Percentiles rank a stretch among this genome's conserved stretches.
Evolutionary conservation across 2,797 vertebrate genomes (phyloP).

Genomic region (Onychomys leucogaster): DNA sequence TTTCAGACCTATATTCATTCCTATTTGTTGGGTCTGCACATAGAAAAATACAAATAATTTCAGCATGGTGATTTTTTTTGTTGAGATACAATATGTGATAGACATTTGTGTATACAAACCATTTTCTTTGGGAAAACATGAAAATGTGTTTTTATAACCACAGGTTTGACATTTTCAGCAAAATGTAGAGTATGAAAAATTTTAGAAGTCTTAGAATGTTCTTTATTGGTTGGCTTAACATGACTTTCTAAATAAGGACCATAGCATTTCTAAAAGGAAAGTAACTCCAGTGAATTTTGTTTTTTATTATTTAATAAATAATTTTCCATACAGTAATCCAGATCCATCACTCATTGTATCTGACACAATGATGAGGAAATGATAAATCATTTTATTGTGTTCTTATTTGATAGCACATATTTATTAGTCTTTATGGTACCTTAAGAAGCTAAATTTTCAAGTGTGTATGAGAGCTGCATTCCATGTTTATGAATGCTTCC

Average conservation of each 20-base stretch:
- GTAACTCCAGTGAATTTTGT: constrained; percentile 26
- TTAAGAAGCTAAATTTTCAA: constrained; percentile 22
- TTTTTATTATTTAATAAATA: constrained; percentile 45
- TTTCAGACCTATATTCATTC: not conserved
- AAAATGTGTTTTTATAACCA: constrained; percentile 4
- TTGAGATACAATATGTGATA: constrained; percentile 7
- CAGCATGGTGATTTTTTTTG: not conserved
- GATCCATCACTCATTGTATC: not conserved
- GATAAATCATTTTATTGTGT: constrained; percentile 9
- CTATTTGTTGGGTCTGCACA: not conserved
- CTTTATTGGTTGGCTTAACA: not conserved
- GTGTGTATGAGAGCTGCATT: not conserved
- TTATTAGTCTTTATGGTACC: not conserved
- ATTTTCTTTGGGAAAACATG: not conserved
- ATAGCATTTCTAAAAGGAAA: constrained; percentile 26
- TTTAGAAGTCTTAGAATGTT: constrained; percentile 25
- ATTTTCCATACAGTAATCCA: not conserved
- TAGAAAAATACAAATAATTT: constrained; percentile 35
- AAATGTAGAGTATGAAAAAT: not conserved
- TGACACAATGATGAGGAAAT: not conserved
- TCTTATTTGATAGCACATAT: not conserved
- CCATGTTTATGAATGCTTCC: not conserved
- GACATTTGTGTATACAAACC: fast-evolving
- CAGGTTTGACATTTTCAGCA: constrained; percentile 40
- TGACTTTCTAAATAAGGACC: constrained; percentile 27